Evolutionary conservation across 2,888 invertebrate genomes (phyloP).

Genomic region (Caenorhabditis virilis): DNA sequence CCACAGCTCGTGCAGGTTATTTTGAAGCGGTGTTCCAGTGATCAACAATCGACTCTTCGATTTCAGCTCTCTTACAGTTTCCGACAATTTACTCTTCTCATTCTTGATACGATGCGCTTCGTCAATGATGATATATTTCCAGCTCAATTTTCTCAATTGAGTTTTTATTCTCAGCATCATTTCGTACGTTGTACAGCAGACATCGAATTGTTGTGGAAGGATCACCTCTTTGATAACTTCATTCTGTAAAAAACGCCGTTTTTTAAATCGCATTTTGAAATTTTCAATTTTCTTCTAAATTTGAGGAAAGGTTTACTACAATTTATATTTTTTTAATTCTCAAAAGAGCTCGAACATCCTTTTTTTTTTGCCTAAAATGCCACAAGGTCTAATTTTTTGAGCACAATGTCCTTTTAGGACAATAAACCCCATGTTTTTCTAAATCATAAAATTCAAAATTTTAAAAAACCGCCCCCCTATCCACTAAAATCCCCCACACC

Average conservation of each 20-base stretch:
- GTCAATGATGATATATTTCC: slow-evolving; percentile 99
- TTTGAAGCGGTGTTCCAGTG: slow-evolving; percentile 97
- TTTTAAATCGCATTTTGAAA: too few relatives aligned
- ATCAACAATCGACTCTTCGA: slow-evolving; percentile 90
- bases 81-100: slow-evolving; percentile 95
- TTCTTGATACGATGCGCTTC: slow-evolving; percentile 99
- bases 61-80: slow-evolving; percentile 92
- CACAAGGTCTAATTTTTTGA: too few relatives aligned
- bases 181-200: slow-evolving; percentile 96
- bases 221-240: slow-evolving; percentile 85
- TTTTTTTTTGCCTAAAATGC: too few relatives aligned
- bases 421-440: too few relatives aligned
- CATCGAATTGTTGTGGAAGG: slow-evolving; percentile 96
- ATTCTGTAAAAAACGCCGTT: slow-evolving; percentile 77
- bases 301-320: too few relatives aligned
- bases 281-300: too few relatives aligned
- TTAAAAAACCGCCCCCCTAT: too few relatives aligned
- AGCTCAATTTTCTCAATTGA: slow-evolving; percentile 95
- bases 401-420: too few relatives aligned
- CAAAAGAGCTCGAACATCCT: too few relatives aligned
- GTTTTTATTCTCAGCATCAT: slow-evolving; percentile 96
- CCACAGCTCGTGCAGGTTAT: slow-evolving; percentile 96
- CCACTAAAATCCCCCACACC: too few relatives aligned
- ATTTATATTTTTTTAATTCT: too few relatives aligned
- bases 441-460: too few relatives aligned